Conservation (phyloP, 2,113 vertebrate species). For the Emydocephalus ijimae region DNA sequence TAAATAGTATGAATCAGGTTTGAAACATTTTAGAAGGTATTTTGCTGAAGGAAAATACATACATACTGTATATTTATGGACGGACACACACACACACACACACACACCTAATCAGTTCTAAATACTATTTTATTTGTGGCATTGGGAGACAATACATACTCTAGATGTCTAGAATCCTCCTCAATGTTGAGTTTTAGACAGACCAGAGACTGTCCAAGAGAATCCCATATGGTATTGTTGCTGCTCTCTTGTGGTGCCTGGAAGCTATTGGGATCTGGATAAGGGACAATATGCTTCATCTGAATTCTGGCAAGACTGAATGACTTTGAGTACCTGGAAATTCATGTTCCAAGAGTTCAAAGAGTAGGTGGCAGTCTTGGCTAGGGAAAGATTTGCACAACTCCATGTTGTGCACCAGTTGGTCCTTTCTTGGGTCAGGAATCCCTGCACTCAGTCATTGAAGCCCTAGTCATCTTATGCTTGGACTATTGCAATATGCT, state of each 20-base stretch:
- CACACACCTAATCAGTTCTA: neutral
- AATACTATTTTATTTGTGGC: neutral
- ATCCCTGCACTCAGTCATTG: neutral
- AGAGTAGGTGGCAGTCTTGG: neutral
- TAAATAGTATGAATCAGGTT: neutral
- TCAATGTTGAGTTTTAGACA: neutral
- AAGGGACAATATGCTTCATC: neutral
- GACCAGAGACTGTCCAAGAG: neutral
- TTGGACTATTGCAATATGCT: neutral
- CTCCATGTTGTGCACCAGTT: neutral
- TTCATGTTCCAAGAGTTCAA: neutral
- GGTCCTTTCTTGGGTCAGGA: neutral
- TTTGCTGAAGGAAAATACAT: neutral
- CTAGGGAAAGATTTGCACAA: neutral
- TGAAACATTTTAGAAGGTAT: neutral
- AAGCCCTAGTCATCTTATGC: neutral
- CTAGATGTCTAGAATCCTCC: neutral
- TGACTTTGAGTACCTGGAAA: neutral
- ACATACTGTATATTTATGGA: neutral
- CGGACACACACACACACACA: neutral
- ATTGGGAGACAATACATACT: neutral
- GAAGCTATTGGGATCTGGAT: neutral
- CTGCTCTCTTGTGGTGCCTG: neutral
- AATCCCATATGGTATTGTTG: neutral
- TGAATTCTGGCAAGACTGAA: neutral